phyloP scores from a whole-genome alignment of 2,888 invertebrate species.

The Euzetes globulus region DNA sequence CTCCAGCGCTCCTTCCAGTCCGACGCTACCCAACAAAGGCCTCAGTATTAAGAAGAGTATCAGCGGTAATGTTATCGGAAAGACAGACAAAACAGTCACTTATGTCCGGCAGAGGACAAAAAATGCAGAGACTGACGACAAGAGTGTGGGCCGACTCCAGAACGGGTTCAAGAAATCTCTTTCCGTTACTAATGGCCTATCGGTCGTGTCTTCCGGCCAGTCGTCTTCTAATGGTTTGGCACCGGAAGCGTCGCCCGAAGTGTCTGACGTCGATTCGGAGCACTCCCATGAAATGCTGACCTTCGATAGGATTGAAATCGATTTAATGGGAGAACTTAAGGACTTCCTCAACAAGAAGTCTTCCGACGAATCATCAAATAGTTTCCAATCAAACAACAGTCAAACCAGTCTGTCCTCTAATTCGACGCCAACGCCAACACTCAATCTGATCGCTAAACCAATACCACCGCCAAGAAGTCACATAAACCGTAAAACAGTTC shows the following conservation, averaged over 20 bases:
- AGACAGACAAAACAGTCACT: slow-evolving; percentile 31
- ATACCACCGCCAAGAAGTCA: slow-evolving; percentile 38
- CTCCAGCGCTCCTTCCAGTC: slow-evolving; percentile 41
- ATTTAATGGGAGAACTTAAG: slow-evolving; percentile 40
- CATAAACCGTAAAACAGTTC: not conserved
- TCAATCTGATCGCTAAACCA: slow-evolving; percentile 32
- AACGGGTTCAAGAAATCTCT: not conserved
- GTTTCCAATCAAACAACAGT: not conserved
- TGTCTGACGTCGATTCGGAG: slow-evolving; percentile 37
- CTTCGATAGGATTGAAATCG: slow-evolving; percentile 38
- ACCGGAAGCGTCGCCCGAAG: slow-evolving; percentile 35
- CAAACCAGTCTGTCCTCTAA: not conserved
- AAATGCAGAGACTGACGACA: not conserved
- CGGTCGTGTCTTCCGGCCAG: not conserved
- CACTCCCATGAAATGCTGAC: slow-evolving; percentile 31
- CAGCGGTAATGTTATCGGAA: slow-evolving; percentile 31
- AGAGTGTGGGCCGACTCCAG: not conserved
- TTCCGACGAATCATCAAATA: slow-evolving; percentile 16
- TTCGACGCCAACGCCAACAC: not conserved
- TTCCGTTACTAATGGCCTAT: not conserved
- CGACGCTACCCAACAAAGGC: slow-evolving; percentile 29
- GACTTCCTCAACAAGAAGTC: slow-evolving; percentile 37
- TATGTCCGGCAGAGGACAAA: slow-evolving; percentile 28
- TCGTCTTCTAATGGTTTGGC: slow-evolving; percentile 7
- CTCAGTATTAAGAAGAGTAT: slow-evolving; percentile 32